Evolutionary conservation across 1,140 invertebrate species (phyloP).

Genomic region (Neuroterus valhalla): DNA sequence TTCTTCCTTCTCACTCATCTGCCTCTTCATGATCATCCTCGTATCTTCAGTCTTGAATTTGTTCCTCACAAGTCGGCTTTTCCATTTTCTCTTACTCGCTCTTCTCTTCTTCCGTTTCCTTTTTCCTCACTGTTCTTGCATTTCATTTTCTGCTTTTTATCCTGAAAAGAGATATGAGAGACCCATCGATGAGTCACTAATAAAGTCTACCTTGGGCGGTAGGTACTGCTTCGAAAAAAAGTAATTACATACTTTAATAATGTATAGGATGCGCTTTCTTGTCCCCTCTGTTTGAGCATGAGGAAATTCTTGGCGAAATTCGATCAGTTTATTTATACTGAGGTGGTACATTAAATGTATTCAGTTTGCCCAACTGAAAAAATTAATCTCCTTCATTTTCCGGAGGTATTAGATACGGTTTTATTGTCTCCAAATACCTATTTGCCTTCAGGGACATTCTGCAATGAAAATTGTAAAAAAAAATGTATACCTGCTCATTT

Average conservation of each 20-base stretch:
- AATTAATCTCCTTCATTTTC: slow-evolving; percentile 21
- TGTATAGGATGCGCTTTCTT: slow-evolving; percentile 19
- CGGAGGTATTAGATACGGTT: neutral
- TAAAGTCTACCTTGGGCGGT: neutral
- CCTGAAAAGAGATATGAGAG: neutral
- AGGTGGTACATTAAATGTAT: slow-evolving; percentile 2
- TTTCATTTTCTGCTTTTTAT: neutral
- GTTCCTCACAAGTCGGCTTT: no score
- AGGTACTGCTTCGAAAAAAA: slow-evolving; percentile 1
- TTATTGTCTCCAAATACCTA: neutral
- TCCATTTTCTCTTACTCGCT: neutral
- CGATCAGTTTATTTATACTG: neutral
- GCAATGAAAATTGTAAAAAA: no score
- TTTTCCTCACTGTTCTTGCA: neutral
- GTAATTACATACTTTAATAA: slow-evolving; percentile 25
- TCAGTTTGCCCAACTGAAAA: slow-evolving; percentile 7
- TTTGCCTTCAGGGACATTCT: no score
- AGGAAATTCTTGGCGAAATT: slow-evolving; percentile 6
- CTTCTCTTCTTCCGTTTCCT: slow-evolving; percentile 11
- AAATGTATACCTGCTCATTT: no score
- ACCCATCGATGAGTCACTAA: slow-evolving; percentile 21
- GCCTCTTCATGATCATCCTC: no score
- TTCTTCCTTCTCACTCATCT: slow-evolving; percentile 35
- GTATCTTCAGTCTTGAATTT: no score
- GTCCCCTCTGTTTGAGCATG: neutral